These are phyloP conservation scores for Metallyticus violacea DNA, from an alignment of 2,888 invertebrate genomes.

Conservation along the genomic window DNA sequence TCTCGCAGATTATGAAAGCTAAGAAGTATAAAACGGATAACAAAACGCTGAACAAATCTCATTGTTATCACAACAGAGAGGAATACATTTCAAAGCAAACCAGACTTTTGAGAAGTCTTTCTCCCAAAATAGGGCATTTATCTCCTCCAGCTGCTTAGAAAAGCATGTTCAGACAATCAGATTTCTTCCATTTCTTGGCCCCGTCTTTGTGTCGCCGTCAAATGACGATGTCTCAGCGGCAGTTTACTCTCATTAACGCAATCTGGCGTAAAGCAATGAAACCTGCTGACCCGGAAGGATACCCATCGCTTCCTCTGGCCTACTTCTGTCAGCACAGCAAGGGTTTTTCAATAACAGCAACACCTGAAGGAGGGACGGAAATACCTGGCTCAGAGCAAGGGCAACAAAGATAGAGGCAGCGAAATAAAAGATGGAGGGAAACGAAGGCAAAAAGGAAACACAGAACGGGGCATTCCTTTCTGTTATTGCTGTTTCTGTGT, in stretches of 20 bases:
- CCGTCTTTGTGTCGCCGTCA: background rate
- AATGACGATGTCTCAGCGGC: background rate
- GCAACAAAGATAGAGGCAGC: background rate
- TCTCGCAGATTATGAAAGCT: no score
- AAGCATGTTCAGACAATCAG: background rate
- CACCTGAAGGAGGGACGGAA: background rate
- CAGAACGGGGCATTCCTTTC: background rate
- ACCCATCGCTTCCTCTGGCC: background rate
- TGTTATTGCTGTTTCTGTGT: constrained; percentile 7
- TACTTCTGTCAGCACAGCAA: background rate
- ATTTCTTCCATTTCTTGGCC: background rate
- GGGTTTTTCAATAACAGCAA: constrained; percentile 6
- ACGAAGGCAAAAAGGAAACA: background rate
- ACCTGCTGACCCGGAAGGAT: background rate
- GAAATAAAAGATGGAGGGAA: background rate
- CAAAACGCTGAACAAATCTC: no score
- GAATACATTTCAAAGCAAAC: no score
- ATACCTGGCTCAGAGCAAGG: background rate
- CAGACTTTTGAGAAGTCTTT: background rate
- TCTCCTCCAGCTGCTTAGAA: background rate
- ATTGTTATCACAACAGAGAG: no score
- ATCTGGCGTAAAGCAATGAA: background rate
- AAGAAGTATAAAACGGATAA: no score
- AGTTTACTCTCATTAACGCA: background rate
- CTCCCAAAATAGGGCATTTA: background rate